Conservation (phyloP, 2,797 vertebrate species). For the Ptychadena robeensis region DNA sequence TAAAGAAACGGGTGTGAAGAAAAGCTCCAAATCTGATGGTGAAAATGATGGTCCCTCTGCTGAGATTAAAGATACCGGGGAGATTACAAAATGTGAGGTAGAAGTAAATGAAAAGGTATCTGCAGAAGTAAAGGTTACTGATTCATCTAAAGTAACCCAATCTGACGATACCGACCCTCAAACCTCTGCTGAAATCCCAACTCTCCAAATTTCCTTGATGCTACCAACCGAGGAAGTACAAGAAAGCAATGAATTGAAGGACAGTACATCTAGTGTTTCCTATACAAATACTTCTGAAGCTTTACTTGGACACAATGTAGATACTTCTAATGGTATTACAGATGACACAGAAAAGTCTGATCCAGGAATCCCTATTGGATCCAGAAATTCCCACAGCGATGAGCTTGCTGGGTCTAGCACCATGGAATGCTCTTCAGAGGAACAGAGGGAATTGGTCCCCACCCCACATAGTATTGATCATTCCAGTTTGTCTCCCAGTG, state of each 20-base stretch:
- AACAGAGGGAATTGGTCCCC: neutral
- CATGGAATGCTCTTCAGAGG: neutral
- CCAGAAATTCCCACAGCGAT: neutral
- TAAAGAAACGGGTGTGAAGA: slow-evolving; percentile 62
- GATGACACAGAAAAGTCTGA: neutral
- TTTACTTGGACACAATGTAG: neutral
- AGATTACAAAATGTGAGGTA: neutral
- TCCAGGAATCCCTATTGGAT: neutral
- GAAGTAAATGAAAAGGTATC: neutral
- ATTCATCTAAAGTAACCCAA: neutral
- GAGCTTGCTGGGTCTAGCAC: neutral
- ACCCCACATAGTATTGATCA: neutral
- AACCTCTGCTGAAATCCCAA: slow-evolving; percentile 7
- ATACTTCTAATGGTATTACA: neutral
- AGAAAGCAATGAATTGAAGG: neutral
- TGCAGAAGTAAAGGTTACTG: neutral
- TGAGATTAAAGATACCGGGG: slow-evolving; percentile 23
- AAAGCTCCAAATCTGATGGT: slow-evolving; percentile 66
- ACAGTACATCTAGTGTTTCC: neutral
- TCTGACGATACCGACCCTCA: neutral
- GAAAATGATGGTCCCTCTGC: slow-evolving; percentile 17
- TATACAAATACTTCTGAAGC: neutral
- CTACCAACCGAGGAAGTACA: slow-evolving; percentile 33
- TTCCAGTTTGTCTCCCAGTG: slow-evolving; percentile 16
- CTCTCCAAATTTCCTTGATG: neutral